Conservation (phyloP, 2,888 invertebrate genomes). For the Eupithecia centaureata region DNA sequence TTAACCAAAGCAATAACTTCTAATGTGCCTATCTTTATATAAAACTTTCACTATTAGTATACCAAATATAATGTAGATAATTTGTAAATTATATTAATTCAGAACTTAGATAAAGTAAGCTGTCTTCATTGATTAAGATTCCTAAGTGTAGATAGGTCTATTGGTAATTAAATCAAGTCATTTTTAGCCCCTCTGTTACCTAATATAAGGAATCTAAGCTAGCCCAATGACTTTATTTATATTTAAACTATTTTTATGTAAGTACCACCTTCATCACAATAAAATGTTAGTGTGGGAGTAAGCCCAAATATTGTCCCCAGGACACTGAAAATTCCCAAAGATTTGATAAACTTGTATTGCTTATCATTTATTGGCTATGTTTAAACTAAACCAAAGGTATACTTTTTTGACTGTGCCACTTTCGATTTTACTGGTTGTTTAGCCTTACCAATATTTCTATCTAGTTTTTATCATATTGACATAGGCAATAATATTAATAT, state of each 20-base stretch:
- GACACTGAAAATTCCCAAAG: conserved; percentile 28
- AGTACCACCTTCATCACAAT: conserved; percentile 6
- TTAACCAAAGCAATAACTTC: conserved; percentile 82
- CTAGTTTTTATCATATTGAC: conserved; percentile 66
- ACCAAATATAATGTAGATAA: conserved; percentile 73
- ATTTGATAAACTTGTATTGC: conserved; percentile 34
- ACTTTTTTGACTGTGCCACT: conserved; percentile 72
- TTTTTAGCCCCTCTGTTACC: conserved; percentile 10
- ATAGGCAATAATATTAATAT: conserved; percentile 67
- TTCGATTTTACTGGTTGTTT: conserved; percentile 72
- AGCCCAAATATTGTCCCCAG: conserved; percentile 17
- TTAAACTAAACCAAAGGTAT: conserved; percentile 69
- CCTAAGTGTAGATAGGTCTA: conserved; percentile 14
- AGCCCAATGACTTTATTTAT: conserved; percentile 19
- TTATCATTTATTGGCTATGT: conserved; percentile 67
- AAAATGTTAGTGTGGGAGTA: background rate
- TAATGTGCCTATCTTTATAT: conserved; percentile 76
- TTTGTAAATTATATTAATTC: conserved; percentile 32
- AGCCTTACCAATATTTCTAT: conserved; percentile 57
- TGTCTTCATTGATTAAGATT: conserved; percentile 18
- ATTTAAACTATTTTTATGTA: conserved; percentile 10
- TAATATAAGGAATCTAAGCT: conserved; percentile 13
- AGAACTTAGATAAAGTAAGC: conserved; percentile 18
- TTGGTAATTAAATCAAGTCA: conserved; percentile 23
- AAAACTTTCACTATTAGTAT: conserved; percentile 61